These are phyloP conservation scores for Hystrix cristata DNA, from an alignment of 2,113 vertebrate genomes.

Conservation along the genomic window DNA sequence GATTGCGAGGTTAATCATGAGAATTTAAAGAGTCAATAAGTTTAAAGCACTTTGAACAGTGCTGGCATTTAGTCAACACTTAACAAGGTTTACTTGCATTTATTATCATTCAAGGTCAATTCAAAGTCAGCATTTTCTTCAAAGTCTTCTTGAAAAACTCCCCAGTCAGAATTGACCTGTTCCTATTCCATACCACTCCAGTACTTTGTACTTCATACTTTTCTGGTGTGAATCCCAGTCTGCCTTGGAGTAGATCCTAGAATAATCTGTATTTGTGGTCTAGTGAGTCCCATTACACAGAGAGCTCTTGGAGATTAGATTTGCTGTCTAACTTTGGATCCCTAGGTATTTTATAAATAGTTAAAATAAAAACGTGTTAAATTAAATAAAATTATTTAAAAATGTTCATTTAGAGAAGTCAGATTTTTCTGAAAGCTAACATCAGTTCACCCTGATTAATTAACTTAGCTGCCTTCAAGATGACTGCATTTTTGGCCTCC, in stretches of 20 bases:
- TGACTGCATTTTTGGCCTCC: not conserved
- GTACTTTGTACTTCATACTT: not conserved
- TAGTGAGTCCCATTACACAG: not conserved
- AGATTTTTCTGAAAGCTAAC: slow-evolving; percentile 1
- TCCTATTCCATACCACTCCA: not conserved
- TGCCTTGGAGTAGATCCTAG: not conserved
- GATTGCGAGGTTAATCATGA: not conserved
- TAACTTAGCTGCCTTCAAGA: slow-evolving; percentile 6
- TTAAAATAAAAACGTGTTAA: slow-evolving; percentile 30
- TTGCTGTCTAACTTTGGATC: not conserved
- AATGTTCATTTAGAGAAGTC: not conserved
- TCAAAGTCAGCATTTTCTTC: not conserved
- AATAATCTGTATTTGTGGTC: not conserved
- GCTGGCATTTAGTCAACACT: not conserved
- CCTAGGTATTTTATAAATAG: not conserved
- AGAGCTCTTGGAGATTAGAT: not conserved
- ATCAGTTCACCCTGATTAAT: not conserved
- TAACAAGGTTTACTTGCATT: not conserved
- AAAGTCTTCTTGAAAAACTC: not conserved
- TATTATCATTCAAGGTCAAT: not conserved
- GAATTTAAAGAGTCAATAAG: not conserved
- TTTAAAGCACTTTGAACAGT: not conserved
- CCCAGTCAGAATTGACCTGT: not conserved
- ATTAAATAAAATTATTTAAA: slow-evolving; percentile 2
- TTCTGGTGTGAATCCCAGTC: not conserved